phyloP scores from a whole-genome alignment of 2,888 invertebrate species.

The Frankliniella intonsa region DNA sequence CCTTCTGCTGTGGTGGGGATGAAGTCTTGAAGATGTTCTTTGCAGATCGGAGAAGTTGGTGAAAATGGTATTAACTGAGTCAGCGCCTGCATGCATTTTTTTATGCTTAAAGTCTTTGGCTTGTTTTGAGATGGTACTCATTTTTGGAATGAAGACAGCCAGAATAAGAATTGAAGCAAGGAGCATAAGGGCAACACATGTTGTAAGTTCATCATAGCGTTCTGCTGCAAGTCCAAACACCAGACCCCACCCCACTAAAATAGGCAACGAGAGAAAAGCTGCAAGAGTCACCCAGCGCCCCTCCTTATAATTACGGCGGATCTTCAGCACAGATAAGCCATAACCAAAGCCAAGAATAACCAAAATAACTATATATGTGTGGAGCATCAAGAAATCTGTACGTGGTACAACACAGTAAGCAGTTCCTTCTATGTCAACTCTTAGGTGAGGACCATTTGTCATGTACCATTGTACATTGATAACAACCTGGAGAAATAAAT shows the following conservation, averaged over 20 bases:
- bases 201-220: slow-evolving; percentile 42
- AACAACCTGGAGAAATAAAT: slow-evolving; percentile 36
- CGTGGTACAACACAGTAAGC: slow-evolving; percentile 41
- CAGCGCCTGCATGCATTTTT: slow-evolving; percentile 39
- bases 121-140: slow-evolving; percentile 43
- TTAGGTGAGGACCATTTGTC: slow-evolving; percentile 33
- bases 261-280: slow-evolving; percentile 40
- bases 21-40: slow-evolving; percentile 11
- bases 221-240: slow-evolving; percentile 36
- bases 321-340: slow-evolving; percentile 42
- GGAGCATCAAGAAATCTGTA: slow-evolving; percentile 41
- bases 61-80: slow-evolving; percentile 42
- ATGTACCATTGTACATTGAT: slow-evolving; percentile 43
- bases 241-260: slow-evolving; percentile 39
- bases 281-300: slow-evolving; percentile 43
- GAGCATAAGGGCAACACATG: slow-evolving; percentile 42
- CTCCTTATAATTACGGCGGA: slow-evolving; percentile 44
- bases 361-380: slow-evolving; percentile 41
- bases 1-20: neutral
- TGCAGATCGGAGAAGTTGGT: slow-evolving; percentile 41
- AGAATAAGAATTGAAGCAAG: slow-evolving; percentile 42
- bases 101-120: slow-evolving; percentile 40
- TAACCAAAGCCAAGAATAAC: slow-evolving; percentile 42
- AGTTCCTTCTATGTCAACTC: slow-evolving; percentile 28
- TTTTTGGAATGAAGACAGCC: slow-evolving; percentile 44